Conservation (phyloP, 2,113 vertebrate genomes). For the Anguilla rostrata region DNA sequence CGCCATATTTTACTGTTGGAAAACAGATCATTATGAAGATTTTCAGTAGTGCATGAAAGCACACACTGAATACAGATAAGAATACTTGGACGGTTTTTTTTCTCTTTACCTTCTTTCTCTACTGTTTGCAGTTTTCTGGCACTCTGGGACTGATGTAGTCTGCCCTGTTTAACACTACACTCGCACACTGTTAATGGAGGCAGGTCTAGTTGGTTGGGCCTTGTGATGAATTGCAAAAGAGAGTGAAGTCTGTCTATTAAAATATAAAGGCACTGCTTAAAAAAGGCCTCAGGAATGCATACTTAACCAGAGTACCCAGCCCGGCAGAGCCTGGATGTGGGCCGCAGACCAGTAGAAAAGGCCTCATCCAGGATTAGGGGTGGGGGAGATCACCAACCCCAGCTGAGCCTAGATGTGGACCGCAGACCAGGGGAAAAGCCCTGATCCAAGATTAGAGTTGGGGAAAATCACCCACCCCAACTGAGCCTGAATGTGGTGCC, state of each 20-base stretch:
- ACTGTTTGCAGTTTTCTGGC: neutral
- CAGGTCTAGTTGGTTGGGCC: neutral
- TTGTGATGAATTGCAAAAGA: neutral
- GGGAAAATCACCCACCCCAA: neutral
- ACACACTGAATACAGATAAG: neutral
- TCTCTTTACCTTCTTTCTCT: neutral
- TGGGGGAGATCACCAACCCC: neutral
- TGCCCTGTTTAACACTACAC: neutral
- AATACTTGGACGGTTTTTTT: neutral
- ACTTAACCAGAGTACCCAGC: neutral
- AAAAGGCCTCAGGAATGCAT: neutral
- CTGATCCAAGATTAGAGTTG: no score
- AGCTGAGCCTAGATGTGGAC: no score
- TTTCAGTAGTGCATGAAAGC: neutral
- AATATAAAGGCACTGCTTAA: neutral
- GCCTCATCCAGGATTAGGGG: neutral
- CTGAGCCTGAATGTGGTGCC: neutral
- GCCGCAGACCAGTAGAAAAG: neutral
- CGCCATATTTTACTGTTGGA: slow-evolving; percentile 18
- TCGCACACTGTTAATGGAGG: neutral
- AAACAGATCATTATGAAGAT: neutral
- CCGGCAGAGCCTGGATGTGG: neutral
- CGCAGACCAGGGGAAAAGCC: no score
- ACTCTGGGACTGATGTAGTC: neutral
- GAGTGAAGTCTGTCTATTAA: neutral